Evolutionary conservation across 2,113 vertebrate species (phyloP).

Genomic region (Vimba vimba): DNA sequence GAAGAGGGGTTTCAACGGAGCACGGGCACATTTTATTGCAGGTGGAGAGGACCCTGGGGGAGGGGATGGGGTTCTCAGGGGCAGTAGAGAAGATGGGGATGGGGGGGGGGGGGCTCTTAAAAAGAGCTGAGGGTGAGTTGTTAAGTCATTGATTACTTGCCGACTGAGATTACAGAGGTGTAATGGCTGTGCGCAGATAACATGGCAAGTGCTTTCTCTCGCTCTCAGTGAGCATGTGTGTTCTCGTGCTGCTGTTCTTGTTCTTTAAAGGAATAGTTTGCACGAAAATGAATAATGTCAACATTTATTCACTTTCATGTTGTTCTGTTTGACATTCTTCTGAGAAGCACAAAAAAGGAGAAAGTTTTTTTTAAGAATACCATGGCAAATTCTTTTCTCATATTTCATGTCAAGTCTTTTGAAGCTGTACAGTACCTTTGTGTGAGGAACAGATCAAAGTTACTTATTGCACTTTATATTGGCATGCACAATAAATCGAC

Average conservation of each 20-base stretch:
- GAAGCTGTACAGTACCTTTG: neutral
- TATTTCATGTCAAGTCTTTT: neutral
- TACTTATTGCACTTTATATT: neutral
- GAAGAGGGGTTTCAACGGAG: conserved; percentile 12
- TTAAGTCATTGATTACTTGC: conserved; percentile 61
- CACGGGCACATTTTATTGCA: conserved; percentile 41
- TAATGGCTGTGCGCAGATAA: conserved; percentile 56
- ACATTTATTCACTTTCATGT: neutral
- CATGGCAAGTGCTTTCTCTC: conserved; percentile 36
- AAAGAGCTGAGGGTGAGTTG: conserved; percentile 52
- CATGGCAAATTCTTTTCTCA: neutral
- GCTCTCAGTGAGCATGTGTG: neutral
- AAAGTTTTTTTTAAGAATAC: neutral
- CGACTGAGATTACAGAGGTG: conserved; percentile 52
- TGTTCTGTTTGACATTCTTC: neutral
- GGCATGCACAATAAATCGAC: neutral
- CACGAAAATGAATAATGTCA: neutral
- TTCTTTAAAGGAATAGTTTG: conserved; percentile 19
- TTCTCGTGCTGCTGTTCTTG: neutral
- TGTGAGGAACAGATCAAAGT: conserved; percentile 4
- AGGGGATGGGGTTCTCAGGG: conserved; percentile 40
- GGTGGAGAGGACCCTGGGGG: conserved; percentile 38
- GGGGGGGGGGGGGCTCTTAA: conserved; percentile 47
- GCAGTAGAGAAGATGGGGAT: conserved; percentile 38
- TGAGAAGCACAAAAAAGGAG: neutral